A percentile compares a stretch with the other conserved stretches of the same genome.
These are phyloP conservation scores for Hypena proboscidalis DNA, from an alignment of 2,888 invertebrate genomes.

Conservation along the genomic window DNA sequence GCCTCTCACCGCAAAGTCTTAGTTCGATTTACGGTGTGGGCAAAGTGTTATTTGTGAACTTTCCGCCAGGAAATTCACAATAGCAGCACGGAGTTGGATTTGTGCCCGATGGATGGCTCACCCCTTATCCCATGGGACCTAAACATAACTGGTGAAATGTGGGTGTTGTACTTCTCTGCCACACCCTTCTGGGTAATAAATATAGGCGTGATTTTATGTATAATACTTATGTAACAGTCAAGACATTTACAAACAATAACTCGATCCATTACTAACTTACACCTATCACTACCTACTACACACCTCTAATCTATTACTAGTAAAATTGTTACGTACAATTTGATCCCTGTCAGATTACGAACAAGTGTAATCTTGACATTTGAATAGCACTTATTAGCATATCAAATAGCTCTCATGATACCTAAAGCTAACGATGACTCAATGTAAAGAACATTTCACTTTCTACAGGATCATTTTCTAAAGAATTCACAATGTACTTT, in stretches of 20 bases:
- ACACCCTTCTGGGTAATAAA: too few relatives aligned
- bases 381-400: conserved; percentile 45
- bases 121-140: too few relatives aligned
- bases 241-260: background rate
- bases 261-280: background rate
- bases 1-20: too few relatives aligned
- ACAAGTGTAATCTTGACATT: conserved; percentile 38
- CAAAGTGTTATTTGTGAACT: too few relatives aligned
- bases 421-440: conserved; percentile 40
- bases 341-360: conserved; percentile 22
- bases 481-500: conserved; percentile 33
- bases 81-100: too few relatives aligned
- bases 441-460: conserved; percentile 38
- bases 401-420: conserved; percentile 31
- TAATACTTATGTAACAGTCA: too few relatives aligned
- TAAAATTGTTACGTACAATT: conserved; percentile 21
- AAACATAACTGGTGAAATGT: too few relatives aligned
- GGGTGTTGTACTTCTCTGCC: too few relatives aligned
- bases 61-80: too few relatives aligned
- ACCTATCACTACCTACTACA: background rate
- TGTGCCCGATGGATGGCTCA: too few relatives aligned
- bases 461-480: conserved; percentile 43
- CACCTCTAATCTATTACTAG: conserved; percentile 12
- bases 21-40: too few relatives aligned
- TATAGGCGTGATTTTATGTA: too few relatives aligned